A percentile compares a stretch with the other conserved stretches of the same genome.
Conservation (phyloP, 2,888 invertebrate species). For the Tachystola acroxantha region DNA sequence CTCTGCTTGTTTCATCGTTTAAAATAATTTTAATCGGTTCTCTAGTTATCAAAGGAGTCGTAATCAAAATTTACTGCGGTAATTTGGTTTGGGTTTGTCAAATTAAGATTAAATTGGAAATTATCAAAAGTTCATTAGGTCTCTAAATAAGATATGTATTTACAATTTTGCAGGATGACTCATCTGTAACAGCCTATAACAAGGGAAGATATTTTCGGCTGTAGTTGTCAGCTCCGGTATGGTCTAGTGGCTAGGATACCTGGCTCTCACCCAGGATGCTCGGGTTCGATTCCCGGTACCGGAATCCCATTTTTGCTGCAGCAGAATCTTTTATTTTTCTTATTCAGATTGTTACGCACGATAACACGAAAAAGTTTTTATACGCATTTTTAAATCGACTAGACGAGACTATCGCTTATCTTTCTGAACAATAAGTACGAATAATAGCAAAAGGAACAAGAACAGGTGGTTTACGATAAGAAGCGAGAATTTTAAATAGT, state of each 20-base stretch:
- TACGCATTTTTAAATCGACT: background rate
- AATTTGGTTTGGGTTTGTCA: too few species aligned
- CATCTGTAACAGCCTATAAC: background rate
- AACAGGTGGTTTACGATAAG: conserved; percentile 34
- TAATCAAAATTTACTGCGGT: too few species aligned
- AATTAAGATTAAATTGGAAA: too few species aligned
- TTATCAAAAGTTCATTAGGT: too few species aligned
- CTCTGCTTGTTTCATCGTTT: too few species aligned
- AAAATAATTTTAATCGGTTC: too few species aligned
- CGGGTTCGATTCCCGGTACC: conserved; percentile 79
- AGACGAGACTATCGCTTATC: conserved; percentile 32
- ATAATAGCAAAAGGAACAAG: conserved; percentile 30
- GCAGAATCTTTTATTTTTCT: background rate
- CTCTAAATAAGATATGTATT: too few species aligned
- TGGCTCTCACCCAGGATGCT: conserved; percentile 80
- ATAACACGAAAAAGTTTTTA: conserved; percentile 3
- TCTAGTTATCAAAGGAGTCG: too few species aligned
- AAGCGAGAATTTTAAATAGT: conserved; percentile 27
- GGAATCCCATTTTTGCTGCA: conserved; percentile 37
- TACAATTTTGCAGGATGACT: too few species aligned
- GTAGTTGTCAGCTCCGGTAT: conserved; percentile 57
- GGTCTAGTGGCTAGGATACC: conserved; percentile 81
- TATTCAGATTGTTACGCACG: conserved; percentile 1
- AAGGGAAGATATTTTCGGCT: background rate
- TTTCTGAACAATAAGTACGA: conserved; percentile 35